phyloP scores from a whole-genome alignment of 2,113 vertebrate species.

The Hippocampus zosterae region DNA sequence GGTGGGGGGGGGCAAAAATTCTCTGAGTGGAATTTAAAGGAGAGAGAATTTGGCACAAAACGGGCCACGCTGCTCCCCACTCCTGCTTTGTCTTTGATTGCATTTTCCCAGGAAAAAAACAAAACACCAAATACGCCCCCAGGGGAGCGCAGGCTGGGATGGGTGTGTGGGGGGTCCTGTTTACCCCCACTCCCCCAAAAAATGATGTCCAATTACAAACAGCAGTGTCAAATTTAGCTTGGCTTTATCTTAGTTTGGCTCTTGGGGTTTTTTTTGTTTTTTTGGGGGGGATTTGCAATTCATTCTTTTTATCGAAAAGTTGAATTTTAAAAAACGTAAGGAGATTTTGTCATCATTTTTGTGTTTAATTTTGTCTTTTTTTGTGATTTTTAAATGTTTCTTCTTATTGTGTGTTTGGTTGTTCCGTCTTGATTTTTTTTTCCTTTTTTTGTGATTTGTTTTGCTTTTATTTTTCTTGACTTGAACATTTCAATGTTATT shows the following conservation, averaged over 20 bases:
- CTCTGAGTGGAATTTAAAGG: not conserved
- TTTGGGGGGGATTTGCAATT: no score
- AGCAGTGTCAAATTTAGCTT: no score
- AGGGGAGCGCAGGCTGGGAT: constrained; percentile 17
- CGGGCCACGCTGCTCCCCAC: not conserved
- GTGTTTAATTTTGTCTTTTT: not conserved
- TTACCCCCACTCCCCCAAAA: not conserved
- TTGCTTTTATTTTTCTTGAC: not conserved
- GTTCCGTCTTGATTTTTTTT: not conserved
- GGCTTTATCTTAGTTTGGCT: not conserved
- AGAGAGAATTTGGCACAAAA: not conserved
- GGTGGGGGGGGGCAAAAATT: not conserved
- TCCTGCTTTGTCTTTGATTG: not conserved
- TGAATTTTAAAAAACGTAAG: not conserved
- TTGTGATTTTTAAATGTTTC: no score
- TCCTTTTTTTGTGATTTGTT: not conserved
- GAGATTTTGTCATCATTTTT: not conserved
- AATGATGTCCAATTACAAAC: no score
- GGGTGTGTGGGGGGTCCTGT: not conserved
- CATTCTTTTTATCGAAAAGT: not conserved
- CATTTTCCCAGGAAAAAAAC: not conserved
- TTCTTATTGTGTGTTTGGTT: no score
- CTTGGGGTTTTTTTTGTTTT: not conserved
- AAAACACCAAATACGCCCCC: not conserved
- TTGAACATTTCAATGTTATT: not conserved